Conservation (phyloP, 2,797 vertebrate genomes). For the Phoebastria nigripes region DNA sequence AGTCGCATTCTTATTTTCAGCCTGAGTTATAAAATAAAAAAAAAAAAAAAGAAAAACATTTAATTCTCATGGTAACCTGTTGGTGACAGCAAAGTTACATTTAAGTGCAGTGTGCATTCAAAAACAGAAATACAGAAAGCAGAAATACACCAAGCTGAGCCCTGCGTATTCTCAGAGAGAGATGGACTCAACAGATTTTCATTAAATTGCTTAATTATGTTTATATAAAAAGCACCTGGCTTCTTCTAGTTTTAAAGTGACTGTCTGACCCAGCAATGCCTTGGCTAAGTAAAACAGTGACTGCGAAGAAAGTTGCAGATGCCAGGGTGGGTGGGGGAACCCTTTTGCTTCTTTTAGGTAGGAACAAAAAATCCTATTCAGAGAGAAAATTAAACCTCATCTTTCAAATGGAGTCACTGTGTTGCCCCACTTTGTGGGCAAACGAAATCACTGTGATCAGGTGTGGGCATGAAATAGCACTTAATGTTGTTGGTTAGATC, state of each 20-base stretch:
- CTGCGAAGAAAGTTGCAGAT: constrained; percentile 53
- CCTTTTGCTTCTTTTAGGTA: constrained; percentile 12
- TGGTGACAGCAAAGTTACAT: constrained; percentile 79
- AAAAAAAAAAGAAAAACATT: neutral
- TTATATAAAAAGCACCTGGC: constrained; percentile 69
- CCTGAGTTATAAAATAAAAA: neutral
- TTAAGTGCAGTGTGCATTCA: neutral
- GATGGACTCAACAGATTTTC: constrained; percentile 70
- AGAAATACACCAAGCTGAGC: constrained; percentile 1
- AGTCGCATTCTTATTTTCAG: constrained; percentile 49
- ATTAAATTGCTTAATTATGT: constrained; percentile 74
- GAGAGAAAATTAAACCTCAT: neutral
- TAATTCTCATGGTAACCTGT: constrained; percentile 72
- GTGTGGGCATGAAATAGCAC: neutral
- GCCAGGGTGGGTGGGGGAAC: neutral
- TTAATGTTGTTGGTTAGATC: neutral
- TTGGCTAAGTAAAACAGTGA: constrained; percentile 48
- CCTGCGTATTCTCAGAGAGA: constrained; percentile 58
- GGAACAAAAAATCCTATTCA: neutral
- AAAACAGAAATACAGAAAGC: too few species aligned
- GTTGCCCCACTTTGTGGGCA: neutral
- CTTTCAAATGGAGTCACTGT: neutral
- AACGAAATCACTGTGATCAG: neutral
- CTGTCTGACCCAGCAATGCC: constrained; percentile 47
- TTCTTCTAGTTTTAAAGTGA: constrained; percentile 64